Evolutionary conservation across 1,140 invertebrate genomes (phyloP), one percentile per base, ranked within the genome.

Genomic region (Mya arenaria): DNA sequence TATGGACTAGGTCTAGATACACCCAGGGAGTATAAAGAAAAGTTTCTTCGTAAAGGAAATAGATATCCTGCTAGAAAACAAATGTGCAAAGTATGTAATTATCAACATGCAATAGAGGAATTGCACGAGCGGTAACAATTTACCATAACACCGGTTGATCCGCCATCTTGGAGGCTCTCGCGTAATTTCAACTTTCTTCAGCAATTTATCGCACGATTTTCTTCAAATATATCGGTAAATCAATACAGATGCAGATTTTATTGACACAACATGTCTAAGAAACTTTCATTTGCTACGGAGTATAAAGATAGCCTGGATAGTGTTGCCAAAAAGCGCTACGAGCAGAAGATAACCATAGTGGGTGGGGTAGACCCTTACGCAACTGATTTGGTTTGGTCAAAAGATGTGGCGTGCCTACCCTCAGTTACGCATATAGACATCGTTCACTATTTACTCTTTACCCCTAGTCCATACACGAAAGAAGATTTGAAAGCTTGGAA

Each of bases 401-500:
- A 19, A 13, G 74, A 79, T 41, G 52, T 73, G 6, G 23, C 34
- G 25, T 25, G 52, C 4, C 68, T 62, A 32, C 69, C 77, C 1
- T 4, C 19, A 15, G 17, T 82, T 23, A 56, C 56, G 10, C 66
- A 82, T 41, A 44, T 71, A 0, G 77, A 80, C 72, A 85, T 84
- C 62, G 72, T 85, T 3, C 74, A 83, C 52, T 85, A 75, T 62
- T 32, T 85, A 30, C 39, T 85, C 5, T 82, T 56, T n/a, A 34
- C 80, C 1, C 60, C 60, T 30, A 81, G 84, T 77, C 25, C 77
- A n/a, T 87, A 87, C 44, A 83, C 79, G 5, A 13, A 56, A 1
- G 77, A 82, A 17, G 77, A 83, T 25, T 28, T 86, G 4, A 82
- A 80, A 66, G 30, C n/a, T 32, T 84, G 75, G 30, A 87, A 87